Evolutionary conservation across 2,113 vertebrate species (phyloP), one percentile per base, ranked within the genome.

Genomic region (Zosterops lateralis): DNA sequence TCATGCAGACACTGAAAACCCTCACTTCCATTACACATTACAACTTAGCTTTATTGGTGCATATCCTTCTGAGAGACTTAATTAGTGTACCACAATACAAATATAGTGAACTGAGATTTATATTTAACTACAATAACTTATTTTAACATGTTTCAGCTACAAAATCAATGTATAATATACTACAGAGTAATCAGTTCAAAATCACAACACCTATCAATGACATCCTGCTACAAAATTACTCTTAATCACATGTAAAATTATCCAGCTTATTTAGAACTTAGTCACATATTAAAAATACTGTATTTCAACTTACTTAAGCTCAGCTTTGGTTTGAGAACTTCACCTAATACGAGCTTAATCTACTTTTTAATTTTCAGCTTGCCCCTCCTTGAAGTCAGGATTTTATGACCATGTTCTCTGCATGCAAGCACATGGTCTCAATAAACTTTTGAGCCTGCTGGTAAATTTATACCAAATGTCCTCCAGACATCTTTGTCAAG

Each of bases 371-470:
- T 71, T 78, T 74, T 60, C 62, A 74, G 50, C 38, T 21, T 21
- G 12, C 28, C 17, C 7, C 45, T 78, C 58, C 47, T 34, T 34
- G 25, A 54, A 93, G 56, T 17, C 42, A 58, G 34, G 73, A 44
- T 70, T 92, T 92, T 86, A 89, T n/a, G 65, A 34, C 51, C 68
- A 21, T 60, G 91, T 93, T 93, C 89, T 86, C 93, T 56, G 64
- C 74, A 61, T 45, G 79, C 80, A 84, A 62, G 51, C 93, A 95
- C 76, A 60, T 47, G 83, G 76, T 70, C 80, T 92, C 87, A 84
- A 93, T 80, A 83, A 76, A 77, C 67, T 54, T 84, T 38, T 17
- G 54, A 92, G 83, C 71, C 60, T 61, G 76, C 19, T 89, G 80
- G 60, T 50, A 79, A 87, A 72, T 84, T 71, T 72, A 51, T 32